Percentiles rank a stretch among this genome's conserved stretches.
phyloP scores from a whole-genome alignment of 2,113 vertebrate genomes.

The Zapus hudsonius region DNA sequence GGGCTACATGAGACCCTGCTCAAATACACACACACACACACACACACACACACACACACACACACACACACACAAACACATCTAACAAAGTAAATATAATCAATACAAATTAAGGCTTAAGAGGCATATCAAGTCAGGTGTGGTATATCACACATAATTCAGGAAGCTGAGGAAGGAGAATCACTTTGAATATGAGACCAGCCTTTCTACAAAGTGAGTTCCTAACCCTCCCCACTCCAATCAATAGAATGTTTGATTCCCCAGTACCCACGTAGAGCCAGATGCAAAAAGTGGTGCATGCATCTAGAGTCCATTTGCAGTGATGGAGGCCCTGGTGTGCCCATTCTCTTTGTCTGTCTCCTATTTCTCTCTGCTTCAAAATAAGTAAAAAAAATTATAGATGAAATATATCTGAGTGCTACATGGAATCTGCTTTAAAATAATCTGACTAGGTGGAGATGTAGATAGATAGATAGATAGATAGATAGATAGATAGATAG shows the following conservation, averaged over 20 bases:
- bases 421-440: constrained; percentile 32
- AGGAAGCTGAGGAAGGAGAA: not conserved
- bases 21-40: not conserved
- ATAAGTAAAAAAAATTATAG: not conserved
- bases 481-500: too few species aligned
- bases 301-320: too few species aligned
- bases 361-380: too few species aligned
- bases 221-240: not conserved
- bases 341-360: too few species aligned
- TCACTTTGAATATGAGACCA: not conserved
- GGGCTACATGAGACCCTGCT: too few species aligned
- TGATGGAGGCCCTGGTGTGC: too few species aligned
- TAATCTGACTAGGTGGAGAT: not conserved
- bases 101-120: not conserved
- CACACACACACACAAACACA: too few species aligned
- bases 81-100: not conserved
- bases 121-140: not conserved
- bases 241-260: too few species aligned
- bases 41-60: too few species aligned
- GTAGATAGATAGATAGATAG: too few species aligned
- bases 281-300: too few species aligned
- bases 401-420: constrained; percentile 29
- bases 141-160: not conserved
- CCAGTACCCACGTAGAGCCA: too few species aligned
- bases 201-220: not conserved